These are phyloP conservation scores for Liparis tanakae DNA, from an alignment of 2,797 vertebrate species.

Conservation along the genomic window DNA sequence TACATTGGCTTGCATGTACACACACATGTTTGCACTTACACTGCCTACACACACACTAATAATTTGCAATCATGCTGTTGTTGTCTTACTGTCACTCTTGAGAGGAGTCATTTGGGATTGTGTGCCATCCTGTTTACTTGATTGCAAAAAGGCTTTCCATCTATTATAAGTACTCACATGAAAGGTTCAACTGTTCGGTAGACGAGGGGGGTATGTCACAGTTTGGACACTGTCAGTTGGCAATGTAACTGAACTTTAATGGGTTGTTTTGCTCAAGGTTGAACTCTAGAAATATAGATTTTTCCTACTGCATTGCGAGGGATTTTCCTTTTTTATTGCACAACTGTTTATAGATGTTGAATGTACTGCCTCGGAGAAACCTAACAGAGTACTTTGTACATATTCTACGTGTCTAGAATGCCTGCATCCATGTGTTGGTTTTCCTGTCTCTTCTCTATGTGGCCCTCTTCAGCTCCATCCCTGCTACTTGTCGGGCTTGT, in stretches of 20 bases:
- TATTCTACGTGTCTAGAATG: conserved; percentile 10
- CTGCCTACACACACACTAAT: neutral
- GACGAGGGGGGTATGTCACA: neutral
- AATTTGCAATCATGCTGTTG: neutral
- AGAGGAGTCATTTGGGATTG: conserved; percentile 38
- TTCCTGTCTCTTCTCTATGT: conserved; percentile 35
- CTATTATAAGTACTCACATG: conserved; percentile 49
- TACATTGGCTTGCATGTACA: neutral
- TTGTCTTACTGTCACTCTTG: conserved; percentile 45
- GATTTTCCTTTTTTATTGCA: neutral
- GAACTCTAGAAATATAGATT: neutral
- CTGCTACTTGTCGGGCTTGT: conserved; percentile 58
- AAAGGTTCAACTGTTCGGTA: conserved; percentile 9
- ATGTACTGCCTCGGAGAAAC: conserved; percentile 3
- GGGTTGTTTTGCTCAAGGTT: neutral
- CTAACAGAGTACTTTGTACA: neutral
- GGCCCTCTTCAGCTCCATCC: conserved; percentile 31
- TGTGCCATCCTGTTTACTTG: conserved; percentile 41
- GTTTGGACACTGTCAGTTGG: neutral
- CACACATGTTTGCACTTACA: neutral
- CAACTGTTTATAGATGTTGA: conserved; percentile 9
- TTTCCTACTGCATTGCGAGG: neutral
- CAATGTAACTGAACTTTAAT: neutral
- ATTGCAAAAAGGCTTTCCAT: conserved; percentile 5
- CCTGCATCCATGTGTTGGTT: conserved; percentile 52